Evolutionary conservation across 2,888 invertebrate species (phyloP), one percentile per base, ranked within the genome.

Genomic region (Amphipoea oculea): DNA sequence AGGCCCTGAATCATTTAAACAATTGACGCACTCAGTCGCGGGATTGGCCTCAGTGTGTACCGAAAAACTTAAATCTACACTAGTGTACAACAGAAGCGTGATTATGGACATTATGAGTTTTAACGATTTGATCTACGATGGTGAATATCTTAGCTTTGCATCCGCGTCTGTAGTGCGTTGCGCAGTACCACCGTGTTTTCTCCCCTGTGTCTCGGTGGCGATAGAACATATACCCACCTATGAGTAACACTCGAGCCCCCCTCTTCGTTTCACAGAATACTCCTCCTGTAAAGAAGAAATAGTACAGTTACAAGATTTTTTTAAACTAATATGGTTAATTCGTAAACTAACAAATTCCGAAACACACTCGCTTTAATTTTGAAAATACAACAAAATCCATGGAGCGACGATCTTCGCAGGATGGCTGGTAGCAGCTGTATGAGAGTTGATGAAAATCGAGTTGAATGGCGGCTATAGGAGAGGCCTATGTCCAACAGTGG

Each of bases 181-280:
- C 78, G 51, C 79, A 79, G 65, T 79, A 79, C 79, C 79, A 79
- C 4, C 79, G 54, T 4, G 81, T 79, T 2, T 79, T 79, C 36
- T 48, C 6, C 3, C 79, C 36, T 2, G 72, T 65, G 4, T 81
- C 57, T 23, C 81, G 72, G 12, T 79, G 79, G 4, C 79, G 81
- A 65, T 79, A 79, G 23, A 79, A 79, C 81, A 65, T 79, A 2
- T 17, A 79, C 5, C 79, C 79, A 23, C 23, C 63, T 6, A 81
- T 40, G 1, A 79, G 3, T 17, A 79, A 65, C 42, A 79, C 73
- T 23, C 81, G 63, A 40, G 81, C 81, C 0, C 79, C 79, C 65
- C 79, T 71, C 11, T 81, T 73, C 11, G 79, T 81, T 72, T 65
- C 51, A 48, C 62, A 57, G 57, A 79, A 79, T 2, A 57, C 36